A percentile compares a stretch with the other conserved stretches of the same genome.
These are phyloP conservation scores for Chrysomela aeneicollis DNA, from an alignment of 2,888 invertebrate genomes.

Conservation along the genomic window DNA sequence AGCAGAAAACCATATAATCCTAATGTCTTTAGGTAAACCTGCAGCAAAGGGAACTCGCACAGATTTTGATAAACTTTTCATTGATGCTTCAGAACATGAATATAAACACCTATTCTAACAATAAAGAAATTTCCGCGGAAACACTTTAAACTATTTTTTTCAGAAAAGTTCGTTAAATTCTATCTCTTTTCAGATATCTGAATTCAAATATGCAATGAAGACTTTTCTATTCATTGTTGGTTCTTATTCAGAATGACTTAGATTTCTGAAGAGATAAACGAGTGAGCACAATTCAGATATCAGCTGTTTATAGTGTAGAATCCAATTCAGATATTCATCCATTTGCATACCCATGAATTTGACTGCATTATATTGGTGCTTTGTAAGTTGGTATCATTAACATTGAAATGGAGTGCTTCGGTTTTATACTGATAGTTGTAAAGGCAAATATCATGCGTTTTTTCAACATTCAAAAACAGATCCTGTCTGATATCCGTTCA, in stretches of 20 bases:
- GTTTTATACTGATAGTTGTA: background rate
- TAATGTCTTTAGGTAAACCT: too few species aligned
- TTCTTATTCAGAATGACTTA: background rate
- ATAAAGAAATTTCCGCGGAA: too few species aligned
- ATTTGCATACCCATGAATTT: background rate
- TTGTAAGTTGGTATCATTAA: constrained; percentile 2
- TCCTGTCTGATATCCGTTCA: background rate
- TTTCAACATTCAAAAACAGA: background rate
- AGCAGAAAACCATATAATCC: too few species aligned
- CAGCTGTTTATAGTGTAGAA: background rate
- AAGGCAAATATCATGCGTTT: background rate
- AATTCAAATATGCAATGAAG: too few species aligned
- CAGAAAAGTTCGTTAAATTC: too few species aligned
- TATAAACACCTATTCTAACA: too few species aligned
- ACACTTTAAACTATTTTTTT: too few species aligned
- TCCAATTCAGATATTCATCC: background rate
- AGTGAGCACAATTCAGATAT: background rate
- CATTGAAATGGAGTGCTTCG: background rate
- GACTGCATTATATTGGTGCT: background rate
- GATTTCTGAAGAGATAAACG: background rate
- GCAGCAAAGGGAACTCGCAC: too few species aligned
- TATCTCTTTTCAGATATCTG: too few species aligned
- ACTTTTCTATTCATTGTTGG: too few species aligned
- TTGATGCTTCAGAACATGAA: too few species aligned
- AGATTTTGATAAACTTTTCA: too few species aligned